These are phyloP conservation scores for Marronus borbonicus DNA, from an alignment of 2,888 invertebrate species.

Conservation along the genomic window DNA sequence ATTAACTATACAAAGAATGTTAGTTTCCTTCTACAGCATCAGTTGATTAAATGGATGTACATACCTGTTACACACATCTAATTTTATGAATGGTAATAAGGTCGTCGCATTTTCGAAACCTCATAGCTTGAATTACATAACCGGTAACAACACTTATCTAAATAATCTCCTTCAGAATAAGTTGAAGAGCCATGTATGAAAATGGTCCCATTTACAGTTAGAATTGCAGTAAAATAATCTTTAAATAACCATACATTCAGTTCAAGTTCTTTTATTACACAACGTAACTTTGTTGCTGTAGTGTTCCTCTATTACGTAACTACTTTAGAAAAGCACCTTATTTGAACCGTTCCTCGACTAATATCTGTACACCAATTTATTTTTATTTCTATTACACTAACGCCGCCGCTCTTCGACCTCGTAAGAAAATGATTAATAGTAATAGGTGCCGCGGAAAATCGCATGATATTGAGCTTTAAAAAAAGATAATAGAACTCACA, in stretches of 20 bases:
- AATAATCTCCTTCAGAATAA: too few species aligned
- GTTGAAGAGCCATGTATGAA: too few species aligned
- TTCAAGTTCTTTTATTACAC: conserved; percentile 6
- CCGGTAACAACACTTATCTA: too few species aligned
- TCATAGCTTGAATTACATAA: too few species aligned
- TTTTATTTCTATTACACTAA: conserved; percentile 28
- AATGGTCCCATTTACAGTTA: neutral
- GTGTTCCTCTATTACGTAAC: conserved; percentile 13
- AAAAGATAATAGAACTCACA: conserved; percentile 45
- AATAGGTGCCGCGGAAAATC: conserved; percentile 25
- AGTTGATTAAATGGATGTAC: too few species aligned
- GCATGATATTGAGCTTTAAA: conserved; percentile 44
- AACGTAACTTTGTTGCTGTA: neutral
- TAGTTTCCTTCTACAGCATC: too few species aligned
- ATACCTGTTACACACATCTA: too few species aligned
- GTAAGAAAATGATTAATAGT: conserved; percentile 35
- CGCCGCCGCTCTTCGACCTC: neutral
- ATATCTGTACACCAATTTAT: conserved; percentile 5
- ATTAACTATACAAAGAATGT: too few species aligned
- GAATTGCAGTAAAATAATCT: conserved; percentile 4
- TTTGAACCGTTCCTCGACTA: conserved; percentile 10
- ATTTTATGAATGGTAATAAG: too few species aligned
- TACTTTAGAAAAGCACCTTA: conserved; percentile 19
- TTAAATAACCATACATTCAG: conserved; percentile 10
- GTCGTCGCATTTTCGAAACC: too few species aligned